Evolutionary conservation across 2,888 invertebrate genomes (phyloP).

Genomic region (Apocheima hispidaria): DNA sequence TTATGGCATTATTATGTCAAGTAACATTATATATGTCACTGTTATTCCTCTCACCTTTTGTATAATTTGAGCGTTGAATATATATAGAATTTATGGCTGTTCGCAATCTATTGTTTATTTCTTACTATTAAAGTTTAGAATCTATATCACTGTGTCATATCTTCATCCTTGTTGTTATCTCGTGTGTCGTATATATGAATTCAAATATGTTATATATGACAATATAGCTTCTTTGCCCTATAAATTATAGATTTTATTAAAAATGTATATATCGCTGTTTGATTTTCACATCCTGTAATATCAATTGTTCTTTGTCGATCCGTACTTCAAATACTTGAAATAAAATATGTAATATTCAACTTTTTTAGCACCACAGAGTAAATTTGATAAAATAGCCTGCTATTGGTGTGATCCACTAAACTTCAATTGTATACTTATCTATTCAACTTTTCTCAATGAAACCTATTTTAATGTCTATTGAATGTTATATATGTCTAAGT

Average conservation of each 20-base stretch:
- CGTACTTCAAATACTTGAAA: constrained; percentile 63
- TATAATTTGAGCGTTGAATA: constrained; percentile 65
- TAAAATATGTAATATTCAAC: constrained; percentile 25
- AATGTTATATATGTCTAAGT: constrained; percentile 86
- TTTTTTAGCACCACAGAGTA: constrained; percentile 18
- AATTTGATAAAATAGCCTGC: constrained; percentile 42
- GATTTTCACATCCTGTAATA: constrained; percentile 62
- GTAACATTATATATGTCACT: constrained; percentile 59
- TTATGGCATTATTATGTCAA: constrained; percentile 73
- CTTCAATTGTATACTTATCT: constrained; percentile 67
- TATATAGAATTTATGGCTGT: constrained; percentile 71
- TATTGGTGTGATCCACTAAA: constrained; percentile 61
- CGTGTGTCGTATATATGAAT: constrained; percentile 72
- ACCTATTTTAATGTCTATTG: constrained; percentile 81
- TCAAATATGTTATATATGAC: constrained; percentile 78
- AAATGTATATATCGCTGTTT: constrained; percentile 65
- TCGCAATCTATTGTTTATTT: constrained; percentile 53
- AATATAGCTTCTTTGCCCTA: constrained; percentile 75
- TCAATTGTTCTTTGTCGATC: constrained; percentile 59
- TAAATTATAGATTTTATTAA: constrained; percentile 53
- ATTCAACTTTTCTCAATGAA: constrained; percentile 71
- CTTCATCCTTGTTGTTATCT: constrained; percentile 78
- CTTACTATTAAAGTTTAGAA: constrained; percentile 60
- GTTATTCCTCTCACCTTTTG: constrained; percentile 66
- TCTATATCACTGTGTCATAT: constrained; percentile 79